Percentiles rank a stretch among this genome's conserved stretches.
These are phyloP conservation scores for Scylla paramamosain DNA, from an alignment of 1,140 invertebrate genomes.

Conservation along the genomic window DNA sequence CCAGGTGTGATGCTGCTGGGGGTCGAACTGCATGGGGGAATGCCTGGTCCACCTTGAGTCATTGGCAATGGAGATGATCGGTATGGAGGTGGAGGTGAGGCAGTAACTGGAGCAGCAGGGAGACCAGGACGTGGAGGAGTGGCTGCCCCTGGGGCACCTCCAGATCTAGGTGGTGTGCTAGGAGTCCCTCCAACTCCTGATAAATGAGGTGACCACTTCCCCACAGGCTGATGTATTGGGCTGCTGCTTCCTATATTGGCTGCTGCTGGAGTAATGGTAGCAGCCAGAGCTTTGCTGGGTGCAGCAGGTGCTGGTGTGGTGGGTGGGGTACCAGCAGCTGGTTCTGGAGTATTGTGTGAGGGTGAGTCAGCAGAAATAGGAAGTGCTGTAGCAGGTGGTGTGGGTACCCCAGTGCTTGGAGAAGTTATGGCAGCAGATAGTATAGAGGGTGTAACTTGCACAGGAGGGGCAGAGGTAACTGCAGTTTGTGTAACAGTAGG, in stretches of 20 bases:
- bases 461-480: neutral
- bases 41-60: conserved; percentile 65
- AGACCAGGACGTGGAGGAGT: conserved; percentile 68
- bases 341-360: conserved; percentile 61
- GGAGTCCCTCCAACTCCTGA: conserved; percentile 60
- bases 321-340: conserved; percentile 51
- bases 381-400: conserved; percentile 12
- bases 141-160: conserved; percentile 59
- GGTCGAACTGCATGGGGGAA: conserved; percentile 60
- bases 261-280: conserved; percentile 42
- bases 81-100: conserved; percentile 71
- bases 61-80: conserved; percentile 75
- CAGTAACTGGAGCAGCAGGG: conserved; percentile 65
- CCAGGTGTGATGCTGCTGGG: conserved; percentile 65
- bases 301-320: conserved; percentile 28
- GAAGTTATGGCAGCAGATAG: conserved; percentile 30
- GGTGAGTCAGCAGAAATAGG: conserved; percentile 49
- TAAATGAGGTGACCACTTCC: conserved; percentile 66
- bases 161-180: conserved; percentile 62
- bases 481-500: neutral
- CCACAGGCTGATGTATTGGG: conserved; percentile 59
- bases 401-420: neutral
- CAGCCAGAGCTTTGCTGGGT: conserved; percentile 34
- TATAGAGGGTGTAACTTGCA: conserved; percentile 35
- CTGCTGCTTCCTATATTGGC: conserved; percentile 61